Evolutionary conservation across 2,888 invertebrate genomes (phyloP).

Genomic region (Stenolophus ochropezus): DNA sequence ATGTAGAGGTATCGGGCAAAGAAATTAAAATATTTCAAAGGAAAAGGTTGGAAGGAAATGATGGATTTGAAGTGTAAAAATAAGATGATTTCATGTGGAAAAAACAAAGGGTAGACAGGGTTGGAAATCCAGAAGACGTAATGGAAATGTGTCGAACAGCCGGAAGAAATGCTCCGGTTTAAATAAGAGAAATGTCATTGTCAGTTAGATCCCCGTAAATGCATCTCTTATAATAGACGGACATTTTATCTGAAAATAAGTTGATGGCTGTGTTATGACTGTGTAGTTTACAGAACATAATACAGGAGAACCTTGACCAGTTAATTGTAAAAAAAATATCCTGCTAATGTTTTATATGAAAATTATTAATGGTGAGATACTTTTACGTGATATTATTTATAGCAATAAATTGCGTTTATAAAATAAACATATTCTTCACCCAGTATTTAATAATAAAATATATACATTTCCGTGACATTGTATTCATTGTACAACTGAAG

Average conservation of each 20-base stretch:
- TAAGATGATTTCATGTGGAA: slow-evolving; percentile 34
- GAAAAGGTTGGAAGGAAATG: neutral
- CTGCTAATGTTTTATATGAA: too few species aligned
- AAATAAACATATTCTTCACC: neutral
- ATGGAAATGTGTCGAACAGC: slow-evolving; percentile 26
- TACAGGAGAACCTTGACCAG: too few species aligned
- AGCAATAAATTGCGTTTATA: too few species aligned
- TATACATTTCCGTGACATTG: too few species aligned
- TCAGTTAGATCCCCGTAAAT: slow-evolving; percentile 22
- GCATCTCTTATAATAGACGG: neutral
- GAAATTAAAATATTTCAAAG: slow-evolving; percentile 2
- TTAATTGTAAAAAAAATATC: too few species aligned
- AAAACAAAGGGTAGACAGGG: slow-evolving; percentile 33
- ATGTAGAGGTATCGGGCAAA: neutral
- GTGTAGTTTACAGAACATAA: too few species aligned
- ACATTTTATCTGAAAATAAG: neutral
- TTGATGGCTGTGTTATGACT: neutral
- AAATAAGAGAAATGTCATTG: slow-evolving; percentile 17
- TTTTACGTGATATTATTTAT: too few species aligned
- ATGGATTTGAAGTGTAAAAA: slow-evolving; percentile 3
- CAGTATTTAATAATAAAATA: neutral
- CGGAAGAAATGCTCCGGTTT: slow-evolving; percentile 1
- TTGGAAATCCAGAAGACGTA: slow-evolving; percentile 30
- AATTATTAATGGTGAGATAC: too few species aligned
- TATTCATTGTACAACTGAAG: too few species aligned